Evolutionary conservation across 2,888 invertebrate genomes (phyloP), one percentile per base, ranked within the genome.

Genomic region (Ptychoptera contaminata): DNA sequence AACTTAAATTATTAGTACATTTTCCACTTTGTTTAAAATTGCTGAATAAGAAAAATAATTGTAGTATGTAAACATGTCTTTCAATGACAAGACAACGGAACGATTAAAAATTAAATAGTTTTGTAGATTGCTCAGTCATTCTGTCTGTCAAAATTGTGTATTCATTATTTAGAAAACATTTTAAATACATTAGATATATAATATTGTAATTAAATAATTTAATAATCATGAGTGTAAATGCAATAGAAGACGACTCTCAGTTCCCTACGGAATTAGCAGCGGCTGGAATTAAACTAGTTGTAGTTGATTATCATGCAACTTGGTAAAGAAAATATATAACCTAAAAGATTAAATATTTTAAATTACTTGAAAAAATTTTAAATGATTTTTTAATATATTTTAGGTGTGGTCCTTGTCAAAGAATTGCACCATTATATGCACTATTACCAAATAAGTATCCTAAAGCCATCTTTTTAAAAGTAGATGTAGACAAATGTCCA

Each of bases 331-430:
- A 3, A 43, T 10, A 36, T 16, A 42, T 34, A 10, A 32, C 15
- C 29, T 29, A 14, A 16, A 12, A 29, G 37, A 14, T 37, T 10
- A 15, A 14, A 31, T 35, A 11, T 14, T 36, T 37, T 10, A 37
- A 37, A 12, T 37, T 15, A 5, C 5, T 37, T 15, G 8, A 37
- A 16, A 37, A 37, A 8, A 14, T 8, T 16, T 4, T 6, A 4
- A 35, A n/a, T n/a, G 11, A 3, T 42, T 6, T 37, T 37, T n/a
- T n/a, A n/a, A n/a, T n/a, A n/a, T 23, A 47, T 59, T 58, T 1
- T 55, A 91, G 93, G 93, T 98, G 98, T 67, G 93, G 91, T 2
- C 97, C 98, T 4, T 98, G 98, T 60, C 87, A 86, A 59, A 73
- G 82, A 58, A 93, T 98, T 57, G 88, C 92, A 6, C 97, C 98